A percentile compares a stretch with the other conserved stretches of the same genome.
phyloP scores from a whole-genome alignment of 2,113 vertebrate genomes.

The Barnardius zonarius region DNA sequence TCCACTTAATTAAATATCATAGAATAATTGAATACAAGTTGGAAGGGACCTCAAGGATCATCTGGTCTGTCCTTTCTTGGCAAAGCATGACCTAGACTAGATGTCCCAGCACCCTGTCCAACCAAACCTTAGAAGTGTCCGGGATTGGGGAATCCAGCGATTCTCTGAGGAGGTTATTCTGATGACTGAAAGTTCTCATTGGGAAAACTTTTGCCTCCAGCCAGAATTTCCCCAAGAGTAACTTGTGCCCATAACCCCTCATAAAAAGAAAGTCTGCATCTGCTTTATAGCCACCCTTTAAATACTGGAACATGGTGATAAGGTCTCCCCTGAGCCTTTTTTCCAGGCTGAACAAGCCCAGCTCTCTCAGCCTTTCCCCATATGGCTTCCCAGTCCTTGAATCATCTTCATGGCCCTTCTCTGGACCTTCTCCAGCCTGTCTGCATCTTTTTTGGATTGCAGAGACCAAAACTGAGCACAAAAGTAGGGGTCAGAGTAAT shows the following conservation, averaged over 20 bases:
- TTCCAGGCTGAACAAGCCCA: background rate
- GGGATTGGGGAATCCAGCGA: background rate
- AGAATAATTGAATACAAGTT: background rate
- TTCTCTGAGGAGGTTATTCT: background rate
- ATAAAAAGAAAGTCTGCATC: background rate
- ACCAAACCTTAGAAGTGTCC: background rate
- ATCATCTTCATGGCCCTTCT: background rate
- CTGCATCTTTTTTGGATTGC: background rate
- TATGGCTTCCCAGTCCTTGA: background rate
- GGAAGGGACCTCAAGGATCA: background rate
- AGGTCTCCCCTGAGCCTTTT: background rate
- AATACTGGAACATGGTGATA: background rate
- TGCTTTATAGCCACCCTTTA: background rate
- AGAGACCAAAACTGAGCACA: no score
- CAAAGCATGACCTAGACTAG: background rate
- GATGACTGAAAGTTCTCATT: background rate
- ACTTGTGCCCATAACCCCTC: background rate
- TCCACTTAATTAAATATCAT: background rate
- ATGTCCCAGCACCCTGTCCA: background rate
- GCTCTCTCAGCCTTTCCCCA: background rate
- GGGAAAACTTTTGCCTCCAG: background rate
- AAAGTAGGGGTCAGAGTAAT: background rate
- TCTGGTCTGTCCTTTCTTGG: background rate
- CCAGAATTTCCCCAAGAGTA: background rate
- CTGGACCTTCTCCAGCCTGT: background rate